Evolutionary conservation across 1,140 invertebrate genomes (phyloP).

Genomic region (Euwallacea similis): DNA sequence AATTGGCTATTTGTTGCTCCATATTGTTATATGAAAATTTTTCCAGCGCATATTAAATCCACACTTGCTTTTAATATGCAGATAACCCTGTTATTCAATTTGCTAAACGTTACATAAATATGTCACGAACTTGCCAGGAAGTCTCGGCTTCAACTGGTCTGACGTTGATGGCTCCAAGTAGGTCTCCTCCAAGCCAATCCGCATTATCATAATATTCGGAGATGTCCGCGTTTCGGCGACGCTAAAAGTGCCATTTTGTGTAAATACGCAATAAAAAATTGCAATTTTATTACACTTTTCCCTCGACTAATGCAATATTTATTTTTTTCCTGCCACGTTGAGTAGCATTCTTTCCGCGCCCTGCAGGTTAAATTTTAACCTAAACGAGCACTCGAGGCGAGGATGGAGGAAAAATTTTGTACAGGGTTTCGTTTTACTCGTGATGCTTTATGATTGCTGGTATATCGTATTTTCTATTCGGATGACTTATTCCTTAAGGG

Average conservation of each 20-base stretch:
- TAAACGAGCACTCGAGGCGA: constrained; percentile 25
- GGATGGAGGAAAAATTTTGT: constrained; percentile 20
- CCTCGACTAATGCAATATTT: constrained; percentile 29
- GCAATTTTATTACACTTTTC: constrained; percentile 22
- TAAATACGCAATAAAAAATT: constrained; percentile 29
- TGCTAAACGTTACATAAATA: no score
- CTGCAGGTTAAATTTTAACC: constrained; percentile 31
- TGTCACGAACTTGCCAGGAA: no score
- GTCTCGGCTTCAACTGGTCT: not conserved
- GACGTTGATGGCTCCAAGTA: not conserved
- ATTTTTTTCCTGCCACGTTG: constrained; percentile 16
- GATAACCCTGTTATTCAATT: no score
- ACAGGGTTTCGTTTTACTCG: constrained; percentile 6
- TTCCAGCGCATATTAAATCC: no score
- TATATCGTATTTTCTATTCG: constrained; percentile 9
- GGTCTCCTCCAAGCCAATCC: not conserved
- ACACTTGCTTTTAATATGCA: no score
- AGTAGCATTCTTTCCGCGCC: constrained; percentile 20
- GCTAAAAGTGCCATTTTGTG: constrained; percentile 13
- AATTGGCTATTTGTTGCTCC: no score
- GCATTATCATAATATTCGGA: constrained; percentile 3
- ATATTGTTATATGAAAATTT: no score
- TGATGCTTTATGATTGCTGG: constrained; percentile 23
- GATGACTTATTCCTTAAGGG: no score
- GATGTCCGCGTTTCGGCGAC: not conserved